A percentile compares a stretch with the other conserved stretches of the same genome.
Conservation (phyloP, 1,140 invertebrate genomes). For the Archegozetes longisetosus region DNA sequence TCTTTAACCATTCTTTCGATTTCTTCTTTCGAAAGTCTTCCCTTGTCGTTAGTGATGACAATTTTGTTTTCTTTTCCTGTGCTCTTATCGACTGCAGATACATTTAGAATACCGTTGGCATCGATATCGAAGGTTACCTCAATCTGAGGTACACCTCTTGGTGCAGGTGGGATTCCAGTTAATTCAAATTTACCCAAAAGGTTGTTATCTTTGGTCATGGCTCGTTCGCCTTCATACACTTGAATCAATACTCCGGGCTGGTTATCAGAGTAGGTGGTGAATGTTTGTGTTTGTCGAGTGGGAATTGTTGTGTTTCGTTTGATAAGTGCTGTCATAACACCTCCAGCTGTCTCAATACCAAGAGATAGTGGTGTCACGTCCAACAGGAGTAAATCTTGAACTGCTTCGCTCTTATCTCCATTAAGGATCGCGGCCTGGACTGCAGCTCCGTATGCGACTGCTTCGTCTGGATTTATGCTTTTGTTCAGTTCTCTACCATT, state of each 20-base stretch:
- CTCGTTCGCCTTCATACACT: slow-evolving; percentile 41
- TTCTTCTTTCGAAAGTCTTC: slow-evolving; percentile 85
- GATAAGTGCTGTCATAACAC: slow-evolving; percentile 88
- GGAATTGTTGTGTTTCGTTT: slow-evolving; percentile 93
- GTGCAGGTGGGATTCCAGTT: slow-evolving; percentile 41
- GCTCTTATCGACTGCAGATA: slow-evolving; percentile 41
- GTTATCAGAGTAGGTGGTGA: slow-evolving; percentile 92
- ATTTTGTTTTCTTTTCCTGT: slow-evolving; percentile 96
- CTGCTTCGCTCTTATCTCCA: slow-evolving; percentile 84
- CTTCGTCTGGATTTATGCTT: slow-evolving; percentile 88
- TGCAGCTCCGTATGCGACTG: slow-evolving; percentile 65
- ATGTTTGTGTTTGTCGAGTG: slow-evolving; percentile 86
- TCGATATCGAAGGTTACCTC: slow-evolving; percentile 34
- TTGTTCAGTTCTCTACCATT: slow-evolving; percentile 96
- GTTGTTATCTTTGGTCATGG: slow-evolving; percentile 45
- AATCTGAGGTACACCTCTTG: slow-evolving; percentile 41
- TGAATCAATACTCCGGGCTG: slow-evolving; percentile 83
- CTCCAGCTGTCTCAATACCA: slow-evolving; percentile 92
- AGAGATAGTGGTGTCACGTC: slow-evolving; percentile 87
- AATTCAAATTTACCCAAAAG: slow-evolving; percentile 41
- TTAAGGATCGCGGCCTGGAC: slow-evolving; percentile 58
- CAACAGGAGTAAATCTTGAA: slow-evolving; percentile 71
- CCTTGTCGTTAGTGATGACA: slow-evolving; percentile 95
- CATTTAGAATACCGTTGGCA: slow-evolving; percentile 34
- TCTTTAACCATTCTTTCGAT: slow-evolving; percentile 96